These are phyloP conservation scores for Geococcyx californianus DNA, from an alignment of 2,113 vertebrate genomes.

Conservation along the genomic window DNA sequence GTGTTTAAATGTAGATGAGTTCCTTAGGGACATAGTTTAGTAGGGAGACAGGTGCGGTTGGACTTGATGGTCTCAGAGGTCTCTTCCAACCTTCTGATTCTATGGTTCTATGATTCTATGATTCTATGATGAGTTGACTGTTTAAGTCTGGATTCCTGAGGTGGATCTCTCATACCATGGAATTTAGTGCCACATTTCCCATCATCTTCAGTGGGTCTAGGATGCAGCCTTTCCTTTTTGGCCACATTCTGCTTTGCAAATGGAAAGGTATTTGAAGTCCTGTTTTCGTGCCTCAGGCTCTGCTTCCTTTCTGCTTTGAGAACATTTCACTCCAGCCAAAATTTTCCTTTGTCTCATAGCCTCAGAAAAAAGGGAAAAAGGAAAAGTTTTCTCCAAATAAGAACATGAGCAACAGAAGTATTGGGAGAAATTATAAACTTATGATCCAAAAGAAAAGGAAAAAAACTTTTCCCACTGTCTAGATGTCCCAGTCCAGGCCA, in stretches of 20 bases:
- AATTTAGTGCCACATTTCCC: background rate
- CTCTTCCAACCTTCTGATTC: too few species aligned
- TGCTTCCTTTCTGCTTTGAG: background rate
- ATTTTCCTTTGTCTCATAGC: background rate
- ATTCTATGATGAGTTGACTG: background rate
- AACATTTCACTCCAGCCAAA: background rate
- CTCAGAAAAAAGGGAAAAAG: background rate
- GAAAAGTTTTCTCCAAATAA: background rate
- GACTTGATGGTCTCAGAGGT: too few species aligned
- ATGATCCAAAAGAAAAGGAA: background rate
- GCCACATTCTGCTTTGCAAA: background rate
- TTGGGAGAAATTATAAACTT: background rate
- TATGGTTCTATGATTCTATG: too few species aligned
- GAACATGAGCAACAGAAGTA: background rate
- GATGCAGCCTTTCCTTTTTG: background rate
- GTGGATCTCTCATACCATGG: background rate
- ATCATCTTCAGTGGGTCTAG: rapidly evolving
- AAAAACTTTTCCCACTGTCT: background rate
- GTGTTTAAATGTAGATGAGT: too few species aligned
- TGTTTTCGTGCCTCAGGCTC: background rate
- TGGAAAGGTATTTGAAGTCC: background rate
- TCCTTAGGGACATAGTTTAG: too few species aligned
- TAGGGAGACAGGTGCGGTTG: too few species aligned
- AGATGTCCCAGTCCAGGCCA: background rate
- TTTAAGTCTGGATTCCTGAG: background rate